These are phyloP conservation scores for Nephrocerus scutellatus DNA, from an alignment of 2,888 invertebrate genomes.

Conservation along the genomic window DNA sequence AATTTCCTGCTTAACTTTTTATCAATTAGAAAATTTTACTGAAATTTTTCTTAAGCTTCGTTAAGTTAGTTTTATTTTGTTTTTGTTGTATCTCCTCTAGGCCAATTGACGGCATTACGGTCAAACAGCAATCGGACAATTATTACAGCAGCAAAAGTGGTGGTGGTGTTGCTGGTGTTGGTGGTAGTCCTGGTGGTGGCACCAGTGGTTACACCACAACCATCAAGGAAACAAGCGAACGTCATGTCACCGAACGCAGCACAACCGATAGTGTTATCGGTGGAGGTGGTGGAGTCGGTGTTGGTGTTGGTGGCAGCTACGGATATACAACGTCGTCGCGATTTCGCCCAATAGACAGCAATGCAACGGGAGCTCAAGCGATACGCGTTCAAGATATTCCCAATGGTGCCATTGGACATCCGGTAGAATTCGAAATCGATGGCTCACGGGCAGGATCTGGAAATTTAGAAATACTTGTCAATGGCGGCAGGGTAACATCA, in stretches of 20 bases:
- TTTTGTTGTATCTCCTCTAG: too few species aligned
- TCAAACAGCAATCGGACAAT: slow-evolving; percentile 45
- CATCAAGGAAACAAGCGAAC: slow-evolving; percentile 45
- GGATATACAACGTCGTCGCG: slow-evolving; percentile 41
- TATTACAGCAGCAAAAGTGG: slow-evolving; percentile 41
- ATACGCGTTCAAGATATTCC: slow-evolving; percentile 82
- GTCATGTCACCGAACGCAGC: slow-evolving; percentile 42
- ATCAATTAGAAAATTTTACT: neutral
- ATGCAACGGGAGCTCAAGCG: slow-evolving; percentile 68
- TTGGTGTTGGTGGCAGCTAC: slow-evolving; percentile 26
- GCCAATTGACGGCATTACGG: slow-evolving; percentile 44
- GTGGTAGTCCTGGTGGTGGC: too few species aligned
- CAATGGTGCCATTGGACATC: slow-evolving; percentile 80
- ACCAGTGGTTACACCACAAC: slow-evolving; percentile 46
- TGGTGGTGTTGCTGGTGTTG: too few species aligned
- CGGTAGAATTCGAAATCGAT: slow-evolving; percentile 96
- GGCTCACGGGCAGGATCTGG: slow-evolving; percentile 94
- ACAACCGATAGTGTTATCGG: slow-evolving; percentile 27
- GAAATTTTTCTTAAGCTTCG: too few species aligned
- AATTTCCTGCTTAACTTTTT: neutral
- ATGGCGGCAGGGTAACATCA: slow-evolving; percentile 90
- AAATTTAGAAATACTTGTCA: slow-evolving; percentile 90
- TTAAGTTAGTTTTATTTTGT: too few species aligned
- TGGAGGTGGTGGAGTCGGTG: slow-evolving; percentile 13
- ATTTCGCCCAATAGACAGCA: slow-evolving; percentile 51